Evolutionary conservation across 2,888 invertebrate genomes (phyloP).

Genomic region (Drosophila cracens): DNA sequence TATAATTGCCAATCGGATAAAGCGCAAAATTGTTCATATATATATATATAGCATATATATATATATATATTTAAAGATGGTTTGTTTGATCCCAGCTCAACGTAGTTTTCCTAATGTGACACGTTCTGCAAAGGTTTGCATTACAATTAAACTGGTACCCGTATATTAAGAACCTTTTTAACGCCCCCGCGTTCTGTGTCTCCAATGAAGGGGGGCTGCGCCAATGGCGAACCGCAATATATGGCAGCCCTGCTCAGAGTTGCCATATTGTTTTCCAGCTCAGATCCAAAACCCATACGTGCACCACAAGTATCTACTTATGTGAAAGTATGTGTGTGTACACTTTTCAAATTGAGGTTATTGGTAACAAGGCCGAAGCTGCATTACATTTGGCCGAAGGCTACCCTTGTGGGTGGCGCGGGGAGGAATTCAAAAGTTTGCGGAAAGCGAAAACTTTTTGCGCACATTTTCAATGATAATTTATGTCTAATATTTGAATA

Average conservation of each 20-base stretch:
- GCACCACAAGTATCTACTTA: slow-evolving; percentile 27
- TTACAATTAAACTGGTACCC: slow-evolving; percentile 1
- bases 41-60: too few species aligned
- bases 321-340: slow-evolving; percentile 28
- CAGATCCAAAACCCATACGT: slow-evolving; percentile 15
- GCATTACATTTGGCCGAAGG: slow-evolving; percentile 46
- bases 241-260: slow-evolving; percentile 39
- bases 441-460: slow-evolving; percentile 69
- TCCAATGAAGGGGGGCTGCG: slow-evolving; percentile 16
- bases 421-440: slow-evolving; percentile 43
- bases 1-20: slow-evolving; percentile 7
- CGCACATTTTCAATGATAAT: slow-evolving; percentile 71
- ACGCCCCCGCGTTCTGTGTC: slow-evolving; percentile 1
- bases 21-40: not conserved
- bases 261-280: slow-evolving; percentile 64
- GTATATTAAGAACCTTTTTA: slow-evolving; percentile 7
- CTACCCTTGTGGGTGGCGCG: slow-evolving; percentile 1
- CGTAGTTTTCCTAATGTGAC: slow-evolving; percentile 2
- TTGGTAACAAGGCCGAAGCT: slow-evolving; percentile 78
- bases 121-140: not conserved
- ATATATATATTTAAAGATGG: not conserved
- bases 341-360: slow-evolving; percentile 73
- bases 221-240: slow-evolving; percentile 25
- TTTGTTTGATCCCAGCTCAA: slow-evolving; percentile 2
- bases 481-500: slow-evolving; percentile 77